Percentiles rank a stretch among this genome's conserved stretches.
These are phyloP conservation scores for Corynorhinus townsendii DNA, from an alignment of 2,113 vertebrate genomes.

Conservation along the genomic window DNA sequence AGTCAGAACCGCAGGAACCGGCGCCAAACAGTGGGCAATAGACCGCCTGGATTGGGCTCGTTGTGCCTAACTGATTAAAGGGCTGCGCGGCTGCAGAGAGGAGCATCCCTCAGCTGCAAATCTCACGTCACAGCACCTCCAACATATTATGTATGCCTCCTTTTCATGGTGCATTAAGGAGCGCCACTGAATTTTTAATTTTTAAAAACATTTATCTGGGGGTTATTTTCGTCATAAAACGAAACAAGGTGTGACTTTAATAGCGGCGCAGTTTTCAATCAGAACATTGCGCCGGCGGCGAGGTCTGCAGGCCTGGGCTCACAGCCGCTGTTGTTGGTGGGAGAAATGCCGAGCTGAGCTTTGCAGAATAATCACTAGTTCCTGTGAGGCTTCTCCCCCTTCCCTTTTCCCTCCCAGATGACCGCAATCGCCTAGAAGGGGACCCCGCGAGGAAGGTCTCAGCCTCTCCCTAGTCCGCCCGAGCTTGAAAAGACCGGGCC, in stretches of 20 bases:
- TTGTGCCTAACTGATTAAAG: constrained; percentile 20
- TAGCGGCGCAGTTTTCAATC: constrained; percentile 6
- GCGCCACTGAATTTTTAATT: neutral
- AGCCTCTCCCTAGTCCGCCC: neutral
- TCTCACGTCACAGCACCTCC: neutral
- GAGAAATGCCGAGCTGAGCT: neutral
- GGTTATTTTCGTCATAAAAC: neutral
- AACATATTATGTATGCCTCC: neutral
- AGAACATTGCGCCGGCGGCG: neutral
- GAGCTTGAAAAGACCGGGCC: neutral
- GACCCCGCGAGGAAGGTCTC: neutral
- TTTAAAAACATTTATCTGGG: neutral
- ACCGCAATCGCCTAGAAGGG: neutral
- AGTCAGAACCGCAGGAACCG: neutral
- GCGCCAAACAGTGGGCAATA: neutral
- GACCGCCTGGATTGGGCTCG: neutral
- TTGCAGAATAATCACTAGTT: neutral
- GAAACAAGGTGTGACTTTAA: constrained; percentile 28
- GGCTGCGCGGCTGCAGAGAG: neutral
- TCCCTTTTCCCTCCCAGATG: neutral
- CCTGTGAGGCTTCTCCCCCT: neutral
- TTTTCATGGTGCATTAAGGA: neutral
- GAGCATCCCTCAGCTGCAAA: constrained; percentile 6
- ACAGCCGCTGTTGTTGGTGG: constrained; percentile 59
- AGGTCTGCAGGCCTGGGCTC: neutral